These are phyloP conservation scores for Lordiphosa andalusiaca DNA, from an alignment of 2,888 invertebrate genomes.

Conservation along the genomic window DNA sequence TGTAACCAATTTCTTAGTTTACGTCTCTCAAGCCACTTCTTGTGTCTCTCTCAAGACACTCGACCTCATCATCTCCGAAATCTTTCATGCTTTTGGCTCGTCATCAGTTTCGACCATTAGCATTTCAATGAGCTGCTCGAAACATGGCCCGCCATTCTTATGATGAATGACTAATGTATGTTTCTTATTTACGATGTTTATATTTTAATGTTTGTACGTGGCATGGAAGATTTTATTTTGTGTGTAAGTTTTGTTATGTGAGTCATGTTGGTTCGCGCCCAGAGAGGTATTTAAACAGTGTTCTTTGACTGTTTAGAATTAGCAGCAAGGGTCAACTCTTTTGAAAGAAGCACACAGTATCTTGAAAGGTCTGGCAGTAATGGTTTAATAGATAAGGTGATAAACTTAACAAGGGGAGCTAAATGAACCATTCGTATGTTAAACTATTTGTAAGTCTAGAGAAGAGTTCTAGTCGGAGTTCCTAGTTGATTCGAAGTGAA, in stretches of 20 bases:
- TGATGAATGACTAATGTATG: slow-evolving; percentile 20
- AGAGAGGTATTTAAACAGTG: too few relatives aligned
- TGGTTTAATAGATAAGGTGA: too few relatives aligned
- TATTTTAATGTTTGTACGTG: background rate
- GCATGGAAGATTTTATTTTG: too few relatives aligned
- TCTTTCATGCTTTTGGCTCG: slow-evolving; percentile 16
- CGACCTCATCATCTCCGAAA: slow-evolving; percentile 23
- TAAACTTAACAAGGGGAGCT: too few relatives aligned
- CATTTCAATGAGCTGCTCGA: slow-evolving; percentile 16
- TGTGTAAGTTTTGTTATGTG: slow-evolving; percentile 10
- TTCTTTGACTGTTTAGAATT: too few relatives aligned
- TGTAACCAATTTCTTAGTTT: background rate
- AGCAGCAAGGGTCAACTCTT: too few relatives aligned
- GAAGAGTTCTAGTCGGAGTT: too few relatives aligned
- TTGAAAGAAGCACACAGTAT: too few relatives aligned
- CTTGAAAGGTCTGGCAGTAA: too few relatives aligned
- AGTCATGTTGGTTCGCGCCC: background rate
- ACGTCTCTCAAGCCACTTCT: slow-evolving; percentile 16
- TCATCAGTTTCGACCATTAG: slow-evolving; percentile 37
- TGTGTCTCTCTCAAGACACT: slow-evolving; percentile 25
- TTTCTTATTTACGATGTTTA: slow-evolving; percentile 19
- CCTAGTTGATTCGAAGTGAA: too few relatives aligned
- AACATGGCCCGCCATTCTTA: slow-evolving; percentile 21
- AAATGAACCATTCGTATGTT: too few relatives aligned
- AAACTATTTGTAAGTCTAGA: too few relatives aligned